Evolutionary conservation across 2,113 vertebrate species (phyloP), one percentile per base, ranked within the genome.

Genomic region (Colossoma macropomum): DNA sequence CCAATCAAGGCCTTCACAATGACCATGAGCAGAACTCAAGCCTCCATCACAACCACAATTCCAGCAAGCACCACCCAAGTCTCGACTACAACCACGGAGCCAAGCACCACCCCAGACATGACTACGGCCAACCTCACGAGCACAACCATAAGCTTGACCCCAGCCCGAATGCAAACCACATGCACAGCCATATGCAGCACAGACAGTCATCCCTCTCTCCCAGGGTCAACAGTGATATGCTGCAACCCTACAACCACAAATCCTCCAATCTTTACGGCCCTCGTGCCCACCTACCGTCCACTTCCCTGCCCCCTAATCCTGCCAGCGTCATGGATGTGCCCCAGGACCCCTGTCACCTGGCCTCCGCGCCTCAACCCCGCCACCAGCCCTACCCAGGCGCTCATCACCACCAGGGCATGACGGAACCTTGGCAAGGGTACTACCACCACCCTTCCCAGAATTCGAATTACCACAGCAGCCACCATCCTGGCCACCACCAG

Each of bases 371-470:
- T 45, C 92, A 93, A 52, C 91, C 93, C 21, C 92, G 93, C 71
- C 93, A 93, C 84, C 93, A 93, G 34, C 87, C 90, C 71, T 94
- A 92, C 85, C 89, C 91, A 0, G 87, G 90, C 56, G 84, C 84
- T 25, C 86, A 84, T 88, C 94, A 93, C 56, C 96, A 96, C 48
- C 94, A 95, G 81, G 93, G 93, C 84, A 90, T 97, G 89, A 91
- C 96, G 63, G 94, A 98, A 90, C 86, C 95, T 21, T 95, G 97
- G 92, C 96, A 95, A 0, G 95, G 95, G 84, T 96, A 96, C 30
- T 98, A 97, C 86, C 87, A 84, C 52, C 78, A 73, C 41, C 73
- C 89, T 23, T 75, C 87, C 0, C 92, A 91, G 27, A 91, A 88
- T 50, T 1, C 78, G 72, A 90, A 84, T 63, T 94, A 91, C 83